Conservation (phyloP, 2,113 vertebrate genomes). For the Halcyon senegalensis region DNA sequence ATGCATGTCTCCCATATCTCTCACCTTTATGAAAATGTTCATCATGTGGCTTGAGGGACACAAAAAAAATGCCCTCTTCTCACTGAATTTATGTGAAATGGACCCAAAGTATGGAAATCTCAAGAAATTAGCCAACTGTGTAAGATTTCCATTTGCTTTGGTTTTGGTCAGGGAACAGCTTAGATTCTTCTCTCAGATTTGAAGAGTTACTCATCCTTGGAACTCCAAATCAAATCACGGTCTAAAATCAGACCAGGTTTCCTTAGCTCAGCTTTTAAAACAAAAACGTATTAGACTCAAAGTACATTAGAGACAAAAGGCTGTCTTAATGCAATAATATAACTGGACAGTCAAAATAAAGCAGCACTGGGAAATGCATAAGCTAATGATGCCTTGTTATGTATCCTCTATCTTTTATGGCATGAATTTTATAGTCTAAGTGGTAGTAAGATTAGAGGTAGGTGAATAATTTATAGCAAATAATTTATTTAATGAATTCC, state of each 20-base stretch:
- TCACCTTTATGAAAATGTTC: not conserved
- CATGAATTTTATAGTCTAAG: slow-evolving; percentile 66
- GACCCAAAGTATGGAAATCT: not conserved
- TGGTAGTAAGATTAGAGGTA: slow-evolving; percentile 58
- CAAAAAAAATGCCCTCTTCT: not conserved
- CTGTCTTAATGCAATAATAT: slow-evolving; percentile 6
- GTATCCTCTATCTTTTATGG: slow-evolving; percentile 58
- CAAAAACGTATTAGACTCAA: not conserved
- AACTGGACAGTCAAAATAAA: slow-evolving; percentile 35
- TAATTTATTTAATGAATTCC: slow-evolving; percentile 73
- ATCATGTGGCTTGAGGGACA: not conserved
- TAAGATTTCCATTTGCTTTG: not conserved
- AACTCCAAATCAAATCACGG: slow-evolving; percentile 4
- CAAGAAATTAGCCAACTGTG: not conserved
- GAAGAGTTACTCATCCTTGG: not conserved
- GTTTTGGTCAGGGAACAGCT: not conserved
- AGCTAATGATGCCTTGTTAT: slow-evolving; percentile 51
- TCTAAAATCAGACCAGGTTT: slow-evolving; percentile 19
- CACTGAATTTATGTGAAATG: not conserved
- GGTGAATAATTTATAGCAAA: slow-evolving; percentile 67
- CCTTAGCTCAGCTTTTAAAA: slow-evolving; percentile 19
- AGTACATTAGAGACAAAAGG: slow-evolving; percentile 36
- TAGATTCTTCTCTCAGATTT: not conserved
- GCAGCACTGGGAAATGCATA: slow-evolving; percentile 21
- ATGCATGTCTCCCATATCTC: rapidly evolving